Conservation (phyloP, 2,113 vertebrate genomes). For the Carassius carassius region DNA sequence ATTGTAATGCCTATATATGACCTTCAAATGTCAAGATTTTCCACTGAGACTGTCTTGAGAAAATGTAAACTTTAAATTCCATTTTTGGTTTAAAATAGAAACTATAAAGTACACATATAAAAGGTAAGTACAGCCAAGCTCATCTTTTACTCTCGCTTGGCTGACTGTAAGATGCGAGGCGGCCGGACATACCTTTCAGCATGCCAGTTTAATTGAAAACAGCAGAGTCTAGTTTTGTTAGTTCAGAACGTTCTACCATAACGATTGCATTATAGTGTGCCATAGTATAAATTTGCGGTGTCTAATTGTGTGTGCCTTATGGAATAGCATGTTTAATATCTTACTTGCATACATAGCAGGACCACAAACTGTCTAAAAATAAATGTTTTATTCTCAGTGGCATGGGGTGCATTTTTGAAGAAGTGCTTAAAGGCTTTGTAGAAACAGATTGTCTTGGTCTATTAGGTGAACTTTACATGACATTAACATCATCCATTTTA, state of each 20-base stretch:
- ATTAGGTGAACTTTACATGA: conserved; percentile 11
- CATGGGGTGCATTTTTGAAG: background rate
- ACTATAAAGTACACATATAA: background rate
- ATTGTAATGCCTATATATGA: background rate
- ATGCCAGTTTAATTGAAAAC: conserved; percentile 59
- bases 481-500: conserved; percentile 1
- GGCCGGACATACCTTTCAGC: conserved; percentile 55
- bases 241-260: conserved; percentile 9
- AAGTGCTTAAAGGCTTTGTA: conserved; percentile 14
- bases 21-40: background rate
- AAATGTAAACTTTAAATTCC: background rate
- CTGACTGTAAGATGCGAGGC: conserved; percentile 42
- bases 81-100: conserved; percentile 16
- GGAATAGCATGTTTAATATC: conserved; percentile 30
- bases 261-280: background rate
- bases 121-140: conserved; percentile 21
- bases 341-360: conserved; percentile 10
- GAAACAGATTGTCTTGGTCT: background rate
- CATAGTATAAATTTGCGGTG: conserved; percentile 11
- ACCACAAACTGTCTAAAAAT: conserved; percentile 33
- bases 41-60: background rate
- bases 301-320: conserved; percentile 39
- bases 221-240: conserved; percentile 39
- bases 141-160: conserved; percentile 31
- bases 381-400: conserved; percentile 7